Conservation (phyloP, 2,113 vertebrate species). For the Struthio camelus region DNA sequence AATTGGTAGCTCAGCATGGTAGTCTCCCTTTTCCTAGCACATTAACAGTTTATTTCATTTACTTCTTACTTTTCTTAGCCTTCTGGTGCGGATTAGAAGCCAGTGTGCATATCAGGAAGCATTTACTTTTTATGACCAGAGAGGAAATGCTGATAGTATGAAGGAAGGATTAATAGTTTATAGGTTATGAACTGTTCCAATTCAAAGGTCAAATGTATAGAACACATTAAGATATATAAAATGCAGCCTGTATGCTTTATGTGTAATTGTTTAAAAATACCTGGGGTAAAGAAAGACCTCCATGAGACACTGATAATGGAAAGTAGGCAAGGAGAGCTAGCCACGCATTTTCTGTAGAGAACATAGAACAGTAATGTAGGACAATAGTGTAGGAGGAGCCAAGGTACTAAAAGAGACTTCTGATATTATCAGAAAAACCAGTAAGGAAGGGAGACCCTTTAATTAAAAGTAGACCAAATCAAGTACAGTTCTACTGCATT, state of each 20-base stretch:
- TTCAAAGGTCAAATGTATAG: neutral
- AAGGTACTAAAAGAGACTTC: conserved; percentile 28
- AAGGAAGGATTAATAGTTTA: neutral
- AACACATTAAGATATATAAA: neutral
- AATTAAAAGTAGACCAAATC: conserved; percentile 46
- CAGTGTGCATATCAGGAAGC: neutral
- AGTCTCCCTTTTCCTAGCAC: neutral
- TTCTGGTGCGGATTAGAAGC: neutral
- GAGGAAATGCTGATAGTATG: neutral
- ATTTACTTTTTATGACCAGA: neutral
- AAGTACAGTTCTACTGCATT: neutral
- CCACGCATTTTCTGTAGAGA: neutral
- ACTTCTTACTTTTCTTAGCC: neutral
- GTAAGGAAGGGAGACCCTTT: conserved; percentile 4
- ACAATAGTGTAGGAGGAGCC: conserved; percentile 34
- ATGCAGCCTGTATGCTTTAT: neutral
- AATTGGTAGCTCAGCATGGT: neutral
- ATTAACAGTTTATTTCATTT: neutral
- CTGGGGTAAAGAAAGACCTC: neutral
- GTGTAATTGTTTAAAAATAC: neutral
- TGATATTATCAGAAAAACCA: conserved; percentile 26
- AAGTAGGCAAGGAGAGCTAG: neutral
- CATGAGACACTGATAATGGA: neutral
- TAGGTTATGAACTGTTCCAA: neutral
- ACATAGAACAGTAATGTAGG: neutral